These are phyloP conservation scores for Neopipo cinnamomea DNA, from an alignment of 2,113 vertebrate genomes.

Conservation along the genomic window DNA sequence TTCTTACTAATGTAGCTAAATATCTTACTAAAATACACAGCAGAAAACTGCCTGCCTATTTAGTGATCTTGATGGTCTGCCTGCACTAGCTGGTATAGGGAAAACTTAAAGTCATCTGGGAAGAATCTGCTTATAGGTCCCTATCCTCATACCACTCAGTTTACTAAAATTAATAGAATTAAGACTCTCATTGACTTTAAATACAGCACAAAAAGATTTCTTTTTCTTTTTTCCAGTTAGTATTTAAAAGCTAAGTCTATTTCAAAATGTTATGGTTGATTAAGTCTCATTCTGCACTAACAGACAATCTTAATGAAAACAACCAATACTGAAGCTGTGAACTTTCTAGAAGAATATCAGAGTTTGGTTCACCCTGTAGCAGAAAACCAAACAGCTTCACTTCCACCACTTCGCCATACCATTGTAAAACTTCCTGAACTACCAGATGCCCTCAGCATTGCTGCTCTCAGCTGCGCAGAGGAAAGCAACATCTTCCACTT, in stretches of 20 bases:
- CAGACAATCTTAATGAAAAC: background rate
- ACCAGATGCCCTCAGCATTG: rapidly evolving
- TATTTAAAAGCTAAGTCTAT: background rate
- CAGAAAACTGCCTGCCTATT: background rate
- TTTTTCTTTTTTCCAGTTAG: background rate
- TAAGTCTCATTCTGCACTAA: background rate
- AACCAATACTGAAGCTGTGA: background rate
- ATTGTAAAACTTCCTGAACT: background rate
- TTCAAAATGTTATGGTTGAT: background rate
- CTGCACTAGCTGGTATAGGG: rapidly evolving
- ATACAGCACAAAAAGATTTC: background rate
- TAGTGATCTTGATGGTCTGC: background rate
- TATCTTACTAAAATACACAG: background rate
- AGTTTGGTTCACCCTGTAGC: background rate
- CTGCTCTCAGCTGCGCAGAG: rapidly evolving
- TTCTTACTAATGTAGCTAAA: background rate
- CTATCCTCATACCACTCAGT: background rate
- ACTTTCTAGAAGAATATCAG: background rate
- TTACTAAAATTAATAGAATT: background rate
- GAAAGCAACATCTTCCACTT: background rate
- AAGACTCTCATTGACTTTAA: background rate
- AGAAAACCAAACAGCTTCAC: background rate
- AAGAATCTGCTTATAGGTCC: background rate
- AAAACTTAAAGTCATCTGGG: background rate
- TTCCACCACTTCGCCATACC: background rate